Base-by-base conservation (phyloP, 2,797 vertebrate species). In the Bradypodion pumilum region DNA sequence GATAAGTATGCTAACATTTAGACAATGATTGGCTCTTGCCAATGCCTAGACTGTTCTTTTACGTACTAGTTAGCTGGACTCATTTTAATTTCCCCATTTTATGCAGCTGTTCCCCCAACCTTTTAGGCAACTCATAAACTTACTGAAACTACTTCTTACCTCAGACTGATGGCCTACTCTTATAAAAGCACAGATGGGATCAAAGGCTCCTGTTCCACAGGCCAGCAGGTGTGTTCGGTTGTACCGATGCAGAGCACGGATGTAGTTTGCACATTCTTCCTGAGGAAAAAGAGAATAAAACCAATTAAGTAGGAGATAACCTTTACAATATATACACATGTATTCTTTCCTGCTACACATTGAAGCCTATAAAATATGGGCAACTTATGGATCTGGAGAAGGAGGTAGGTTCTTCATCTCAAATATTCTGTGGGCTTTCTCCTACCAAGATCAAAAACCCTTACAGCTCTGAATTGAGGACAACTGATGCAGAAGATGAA, bases 191-290 rank as follows among this genome's bases (percentile, higher is more conserved):
- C 98, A 99, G 13, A 96, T 27, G 0, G 98, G 98, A 92, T 98
- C 97, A 83, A 99, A 99, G 9, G 98, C 97, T 85, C 98, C 98
- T 3, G 98, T 99, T 62, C 98, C 98, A 89, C 98, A 99, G 7
- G 95, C 96, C 90, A 99, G 91, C 78, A 99, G 95, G 81, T 99
- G 98, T 0, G 97, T 98, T 86, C 97, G 96, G 91, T 99, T 99
- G 92, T 97, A 97, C 52, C 95, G 97, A 82, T 99, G 98, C 86
- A 99, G 94, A 82, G 98, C 96, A 88, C 98, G 98, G 87, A 99
- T 93, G 86, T 97, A 99, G 95, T 99, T 99, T 85, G 97, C 97
- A 94, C 98, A 99, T 92, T 99, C 98, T 35, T 94, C 94, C 98
- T 99, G 90, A 7, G 90, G 91, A 16, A 62, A 0, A 42, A 1